Evolutionary conservation across 2,113 vertebrate genomes (phyloP).

Genomic region (Cyphomyrus plagiostoma): DNA sequence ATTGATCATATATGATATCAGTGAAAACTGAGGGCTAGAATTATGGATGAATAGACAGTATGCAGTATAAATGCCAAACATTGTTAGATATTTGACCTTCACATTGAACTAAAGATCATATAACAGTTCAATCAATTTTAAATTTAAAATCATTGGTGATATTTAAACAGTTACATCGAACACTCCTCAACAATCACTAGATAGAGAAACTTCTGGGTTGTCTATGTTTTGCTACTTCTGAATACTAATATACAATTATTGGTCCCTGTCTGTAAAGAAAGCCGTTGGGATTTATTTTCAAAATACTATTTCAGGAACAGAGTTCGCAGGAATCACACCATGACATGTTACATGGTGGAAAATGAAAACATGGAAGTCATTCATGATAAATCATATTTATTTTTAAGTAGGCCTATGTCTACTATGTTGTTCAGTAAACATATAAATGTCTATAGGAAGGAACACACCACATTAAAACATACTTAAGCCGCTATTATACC

Average conservation of each 20-base stretch:
- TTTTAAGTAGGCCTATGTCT: background rate
- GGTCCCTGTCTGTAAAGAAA: background rate
- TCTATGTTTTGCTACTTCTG: background rate
- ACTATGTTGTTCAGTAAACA: background rate
- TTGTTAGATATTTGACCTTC: background rate
- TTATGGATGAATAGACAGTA: background rate
- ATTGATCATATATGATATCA: background rate
- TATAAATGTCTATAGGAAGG: background rate
- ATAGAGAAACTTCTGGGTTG: background rate
- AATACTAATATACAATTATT: background rate
- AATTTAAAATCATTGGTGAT: background rate
- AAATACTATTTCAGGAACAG: background rate
- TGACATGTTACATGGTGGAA: background rate
- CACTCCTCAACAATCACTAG: background rate
- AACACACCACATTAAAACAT: background rate
- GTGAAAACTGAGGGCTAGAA: background rate
- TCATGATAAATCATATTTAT: background rate
- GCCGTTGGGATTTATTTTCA: background rate
- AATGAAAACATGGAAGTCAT: background rate
- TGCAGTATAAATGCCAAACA: background rate
- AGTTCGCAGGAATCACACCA: background rate
- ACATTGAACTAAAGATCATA: background rate
- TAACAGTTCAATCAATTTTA: background rate
- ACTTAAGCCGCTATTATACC: background rate
- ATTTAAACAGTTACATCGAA: background rate